Conservation (phyloP, 35 echinoderm and acorn worm species). For the Heliocidaris erythrogramma region DNA sequence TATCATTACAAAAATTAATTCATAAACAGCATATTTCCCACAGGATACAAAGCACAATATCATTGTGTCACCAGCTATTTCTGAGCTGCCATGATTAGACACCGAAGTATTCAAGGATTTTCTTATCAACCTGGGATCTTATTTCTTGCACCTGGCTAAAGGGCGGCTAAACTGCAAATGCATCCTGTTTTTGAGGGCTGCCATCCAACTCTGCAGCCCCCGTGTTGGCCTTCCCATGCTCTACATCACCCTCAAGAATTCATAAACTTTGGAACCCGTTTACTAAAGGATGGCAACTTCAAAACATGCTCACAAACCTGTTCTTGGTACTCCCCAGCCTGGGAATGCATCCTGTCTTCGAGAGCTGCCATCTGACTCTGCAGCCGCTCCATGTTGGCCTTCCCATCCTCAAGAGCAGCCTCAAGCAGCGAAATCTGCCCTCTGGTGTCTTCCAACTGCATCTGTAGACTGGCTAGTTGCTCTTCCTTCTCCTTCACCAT, state of each 20-base stretch:
- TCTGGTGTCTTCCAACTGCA: conserved; percentile 30
- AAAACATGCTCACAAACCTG: background rate
- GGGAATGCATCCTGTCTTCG: conserved; percentile 11
- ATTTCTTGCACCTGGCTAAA: no score
- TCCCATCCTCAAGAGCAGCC: background rate
- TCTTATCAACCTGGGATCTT: no score
- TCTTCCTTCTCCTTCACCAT: conserved; percentile 13
- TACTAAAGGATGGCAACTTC: background rate
- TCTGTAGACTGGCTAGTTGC: background rate
- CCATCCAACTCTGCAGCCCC: background rate
- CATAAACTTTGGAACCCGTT: background rate
- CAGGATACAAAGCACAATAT: no score
- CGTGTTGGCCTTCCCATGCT: background rate
- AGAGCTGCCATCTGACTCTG: conserved; percentile 26
- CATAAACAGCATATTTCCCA: no score
- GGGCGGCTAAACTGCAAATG: background rate
- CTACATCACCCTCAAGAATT: background rate
- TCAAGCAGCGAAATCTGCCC: conserved; percentile 29
- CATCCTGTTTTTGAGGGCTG: background rate
- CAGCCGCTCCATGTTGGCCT: background rate
- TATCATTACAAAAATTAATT: no score
- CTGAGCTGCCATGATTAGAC: no score
- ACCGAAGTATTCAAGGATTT: no score
- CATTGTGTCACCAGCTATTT: no score
- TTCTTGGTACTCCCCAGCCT: conserved; percentile 35